Evolutionary conservation across 2,797 vertebrate genomes (phyloP).

Genomic region (Muscicapa comitata): DNA sequence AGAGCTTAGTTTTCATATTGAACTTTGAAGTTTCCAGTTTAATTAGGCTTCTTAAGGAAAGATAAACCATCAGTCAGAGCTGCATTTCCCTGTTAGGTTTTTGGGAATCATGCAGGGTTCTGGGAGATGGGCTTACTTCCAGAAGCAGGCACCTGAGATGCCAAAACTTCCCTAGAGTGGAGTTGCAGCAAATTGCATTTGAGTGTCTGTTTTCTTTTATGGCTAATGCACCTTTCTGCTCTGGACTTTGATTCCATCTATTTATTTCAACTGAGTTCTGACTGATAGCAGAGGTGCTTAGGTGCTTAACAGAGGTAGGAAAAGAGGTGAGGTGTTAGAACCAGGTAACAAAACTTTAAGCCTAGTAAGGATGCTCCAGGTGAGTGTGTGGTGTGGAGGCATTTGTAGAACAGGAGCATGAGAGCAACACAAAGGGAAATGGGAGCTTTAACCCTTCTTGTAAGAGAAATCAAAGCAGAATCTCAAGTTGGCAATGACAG

Average conservation of each 20-base stretch:
- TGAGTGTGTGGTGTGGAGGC: neutral
- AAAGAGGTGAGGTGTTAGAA: neutral
- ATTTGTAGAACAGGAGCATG: neutral
- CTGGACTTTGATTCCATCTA: neutral
- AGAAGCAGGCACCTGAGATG: neutral
- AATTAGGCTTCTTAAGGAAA: neutral
- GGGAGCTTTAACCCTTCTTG: neutral
- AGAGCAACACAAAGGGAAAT: neutral
- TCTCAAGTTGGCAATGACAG: neutral
- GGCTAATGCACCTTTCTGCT: neutral
- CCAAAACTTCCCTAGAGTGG: neutral
- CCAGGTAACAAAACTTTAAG: neutral
- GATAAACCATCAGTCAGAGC: neutral
- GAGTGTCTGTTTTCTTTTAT: neutral
- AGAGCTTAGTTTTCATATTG: neutral
- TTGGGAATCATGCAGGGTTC: neutral
- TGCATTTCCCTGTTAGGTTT: neutral
- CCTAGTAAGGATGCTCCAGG: neutral
- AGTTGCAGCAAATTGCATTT: neutral
- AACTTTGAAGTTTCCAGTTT: neutral
- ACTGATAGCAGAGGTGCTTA: neutral
- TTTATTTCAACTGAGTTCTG: neutral
- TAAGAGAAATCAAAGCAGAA: neutral
- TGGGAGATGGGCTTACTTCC: neutral
- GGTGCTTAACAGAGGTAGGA: neutral